Evolutionary conservation across 2,888 invertebrate genomes (phyloP).

Genomic region (Myathropa florea): DNA sequence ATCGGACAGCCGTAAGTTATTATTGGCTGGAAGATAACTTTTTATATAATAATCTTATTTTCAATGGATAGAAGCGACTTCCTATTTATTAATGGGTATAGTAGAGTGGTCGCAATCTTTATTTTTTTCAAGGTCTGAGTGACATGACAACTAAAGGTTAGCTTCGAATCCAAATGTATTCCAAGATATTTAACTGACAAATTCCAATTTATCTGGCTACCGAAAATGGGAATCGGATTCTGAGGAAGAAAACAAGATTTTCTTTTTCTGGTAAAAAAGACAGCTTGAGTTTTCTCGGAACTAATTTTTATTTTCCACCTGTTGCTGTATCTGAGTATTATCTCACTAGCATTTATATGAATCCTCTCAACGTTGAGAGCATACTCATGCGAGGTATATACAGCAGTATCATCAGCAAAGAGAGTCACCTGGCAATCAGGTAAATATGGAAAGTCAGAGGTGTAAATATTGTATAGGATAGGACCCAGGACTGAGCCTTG

Average conservation of each 20-base stretch:
- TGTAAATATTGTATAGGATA: not conserved
- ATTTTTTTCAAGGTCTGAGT: not conserved
- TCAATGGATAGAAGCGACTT: not conserved
- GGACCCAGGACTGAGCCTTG: constrained; percentile 1
- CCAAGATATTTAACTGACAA: not conserved
- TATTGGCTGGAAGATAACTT: constrained; percentile 9
- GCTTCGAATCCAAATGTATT: constrained; percentile 1
- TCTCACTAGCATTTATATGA: not conserved
- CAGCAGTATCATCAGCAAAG: constrained; percentile 6
- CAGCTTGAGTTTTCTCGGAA: not conserved
- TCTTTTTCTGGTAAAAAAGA: constrained; percentile 4
- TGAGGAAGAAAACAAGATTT: not conserved
- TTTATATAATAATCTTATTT: not conserved
- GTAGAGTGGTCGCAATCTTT: not conserved
- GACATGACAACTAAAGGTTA: not conserved
- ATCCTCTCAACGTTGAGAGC: constrained; percentile 6
- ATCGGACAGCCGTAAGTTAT: not conserved
- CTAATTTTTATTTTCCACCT: constrained; percentile 20
- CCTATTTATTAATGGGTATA: not conserved
- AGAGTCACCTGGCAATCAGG: not conserved
- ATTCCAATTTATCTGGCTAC: not conserved
- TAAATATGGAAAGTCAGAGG: not conserved
- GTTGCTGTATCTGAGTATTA: not conserved
- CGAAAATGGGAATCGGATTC: not conserved
- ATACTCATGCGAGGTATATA: not conserved